Conservation (phyloP, 2,113 vertebrate species). For the Circaetus cinerascens region DNA sequence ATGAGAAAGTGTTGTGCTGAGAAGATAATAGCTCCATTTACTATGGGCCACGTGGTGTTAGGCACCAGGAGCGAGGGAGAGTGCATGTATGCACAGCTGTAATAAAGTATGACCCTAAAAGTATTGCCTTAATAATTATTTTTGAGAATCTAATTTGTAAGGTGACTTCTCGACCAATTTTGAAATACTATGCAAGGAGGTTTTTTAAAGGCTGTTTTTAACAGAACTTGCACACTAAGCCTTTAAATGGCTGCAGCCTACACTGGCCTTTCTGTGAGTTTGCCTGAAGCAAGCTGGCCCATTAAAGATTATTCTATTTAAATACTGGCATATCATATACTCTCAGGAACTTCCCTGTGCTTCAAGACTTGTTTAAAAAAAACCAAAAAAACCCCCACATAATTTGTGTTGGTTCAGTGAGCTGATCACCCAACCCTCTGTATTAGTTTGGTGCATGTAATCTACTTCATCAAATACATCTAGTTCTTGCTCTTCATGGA, state of each 20-base stretch:
- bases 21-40: not conserved
- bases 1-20: not conserved
- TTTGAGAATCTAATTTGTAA: not conserved
- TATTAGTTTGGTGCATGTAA: not conserved
- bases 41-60: fast-evolving
- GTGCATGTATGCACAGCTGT: not conserved
- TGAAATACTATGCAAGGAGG: not conserved
- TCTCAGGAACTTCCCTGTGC: not conserved
- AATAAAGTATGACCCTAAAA: not conserved
- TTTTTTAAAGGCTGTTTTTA: not conserved
- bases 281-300: not conserved
- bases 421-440: not conserved
- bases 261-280: not conserved
- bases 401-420: not conserved
- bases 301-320: not conserved
- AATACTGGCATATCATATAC: not conserved
- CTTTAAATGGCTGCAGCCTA: not conserved
- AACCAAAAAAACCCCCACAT: not conserved
- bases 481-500: not conserved
- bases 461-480: not conserved
- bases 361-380: not conserved
- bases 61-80: not conserved
- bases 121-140: not conserved
- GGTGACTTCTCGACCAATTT: not conserved
- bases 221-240: not conserved